phyloP scores from a whole-genome alignment of 2,113 vertebrate species.

The Muntiacus reevesi region DNA sequence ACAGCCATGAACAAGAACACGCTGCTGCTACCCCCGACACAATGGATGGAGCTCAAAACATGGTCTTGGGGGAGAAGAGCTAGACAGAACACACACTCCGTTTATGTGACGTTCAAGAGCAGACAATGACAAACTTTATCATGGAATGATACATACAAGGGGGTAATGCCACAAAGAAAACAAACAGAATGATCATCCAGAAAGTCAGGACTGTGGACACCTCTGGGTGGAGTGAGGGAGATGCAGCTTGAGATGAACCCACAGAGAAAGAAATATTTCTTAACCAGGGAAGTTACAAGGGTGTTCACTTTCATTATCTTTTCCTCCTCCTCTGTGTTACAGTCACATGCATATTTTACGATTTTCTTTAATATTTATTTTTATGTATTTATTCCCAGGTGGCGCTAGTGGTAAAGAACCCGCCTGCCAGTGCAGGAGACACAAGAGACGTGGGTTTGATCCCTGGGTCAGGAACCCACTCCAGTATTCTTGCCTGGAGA shows the following conservation, averaged over 20 bases:
- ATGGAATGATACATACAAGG: neutral
- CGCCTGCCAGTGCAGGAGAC: neutral
- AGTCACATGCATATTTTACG: neutral
- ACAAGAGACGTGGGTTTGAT: neutral
- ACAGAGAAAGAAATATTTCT: neutral
- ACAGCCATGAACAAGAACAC: neutral
- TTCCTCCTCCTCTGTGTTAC: neutral
- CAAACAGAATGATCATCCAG: neutral
- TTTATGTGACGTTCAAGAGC: neutral
- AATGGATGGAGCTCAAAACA: neutral
- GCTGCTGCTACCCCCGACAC: no score
- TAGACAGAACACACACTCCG: neutral
- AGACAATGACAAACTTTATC: neutral
- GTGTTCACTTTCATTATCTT: neutral
- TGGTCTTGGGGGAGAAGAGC: neutral
- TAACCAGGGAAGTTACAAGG: neutral
- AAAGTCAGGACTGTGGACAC: neutral
- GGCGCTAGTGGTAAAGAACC: neutral
- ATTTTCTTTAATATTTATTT: neutral
- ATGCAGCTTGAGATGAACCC: neutral
- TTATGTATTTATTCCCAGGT: neutral
- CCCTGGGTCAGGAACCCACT: neutral
- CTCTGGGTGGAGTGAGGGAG: no score
- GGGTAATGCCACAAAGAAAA: neutral
- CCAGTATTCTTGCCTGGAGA: neutral